A percentile compares a stretch with the other conserved stretches of the same genome.
phyloP scores from a whole-genome alignment of 1,140 invertebrate genomes.

The Probaryconus sp. region DNA sequence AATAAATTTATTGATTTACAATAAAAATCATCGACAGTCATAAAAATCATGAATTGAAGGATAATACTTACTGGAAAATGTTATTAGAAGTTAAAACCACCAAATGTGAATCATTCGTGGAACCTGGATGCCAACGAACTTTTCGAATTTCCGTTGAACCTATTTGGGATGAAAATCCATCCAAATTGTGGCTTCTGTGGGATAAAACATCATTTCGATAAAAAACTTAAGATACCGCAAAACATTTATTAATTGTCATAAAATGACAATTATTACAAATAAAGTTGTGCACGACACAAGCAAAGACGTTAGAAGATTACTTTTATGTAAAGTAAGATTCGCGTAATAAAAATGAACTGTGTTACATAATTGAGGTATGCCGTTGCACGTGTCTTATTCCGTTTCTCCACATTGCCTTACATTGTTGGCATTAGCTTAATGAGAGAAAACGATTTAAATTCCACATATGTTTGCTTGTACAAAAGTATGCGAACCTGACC shows the following conservation, averaged over 20 bases:
- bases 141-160: slow-evolving; percentile 82
- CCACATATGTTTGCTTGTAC: slow-evolving; percentile 60
- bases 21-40: slow-evolving; percentile 13
- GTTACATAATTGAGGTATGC: slow-evolving; percentile 47
- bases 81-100: slow-evolving; percentile 90
- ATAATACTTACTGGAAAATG: slow-evolving; percentile 82
- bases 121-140: slow-evolving; percentile 90
- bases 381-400: slow-evolving; percentile 52
- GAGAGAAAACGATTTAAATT: slow-evolving; percentile 67
- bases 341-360: slow-evolving; percentile 39
- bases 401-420: slow-evolving; percentile 58
- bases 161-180: slow-evolving; percentile 79
- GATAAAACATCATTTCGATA: slow-evolving; percentile 34
- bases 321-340: slow-evolving; percentile 11
- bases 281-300: not conserved
- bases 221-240: not conserved
- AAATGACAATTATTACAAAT: too few species aligned
- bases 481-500: slow-evolving; percentile 66
- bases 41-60: slow-evolving; percentile 9
- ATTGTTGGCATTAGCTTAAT: slow-evolving; percentile 62
- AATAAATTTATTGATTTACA: slow-evolving; percentile 32
- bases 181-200: slow-evolving; percentile 81
- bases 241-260: too few species aligned
- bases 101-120: slow-evolving; percentile 85
- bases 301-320: slow-evolving; percentile 17